phyloP scores from a whole-genome alignment of 2,888 invertebrate genomes.

The Agrilus mali region DNA sequence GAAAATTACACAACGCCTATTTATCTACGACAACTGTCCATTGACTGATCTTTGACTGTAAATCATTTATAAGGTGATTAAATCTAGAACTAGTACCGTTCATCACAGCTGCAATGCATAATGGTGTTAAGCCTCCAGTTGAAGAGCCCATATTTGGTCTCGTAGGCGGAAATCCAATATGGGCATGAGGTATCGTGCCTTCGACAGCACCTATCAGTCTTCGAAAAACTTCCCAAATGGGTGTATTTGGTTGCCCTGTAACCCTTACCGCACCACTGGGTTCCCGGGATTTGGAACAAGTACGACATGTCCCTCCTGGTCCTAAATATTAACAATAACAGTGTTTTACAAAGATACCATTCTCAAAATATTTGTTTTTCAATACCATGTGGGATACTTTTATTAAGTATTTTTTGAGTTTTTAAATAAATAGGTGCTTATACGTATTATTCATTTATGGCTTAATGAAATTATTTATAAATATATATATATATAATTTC shows the following conservation, averaged over 20 bases:
- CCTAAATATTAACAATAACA: conserved; percentile 23
- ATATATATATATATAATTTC: no score
- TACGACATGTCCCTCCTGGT: conserved; percentile 43
- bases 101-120: conserved; percentile 87
- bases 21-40: no score
- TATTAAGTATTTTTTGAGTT: no score
- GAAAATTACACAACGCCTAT: no score
- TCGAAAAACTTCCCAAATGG: conserved; percentile 70
- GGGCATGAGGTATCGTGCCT: conserved; percentile 79
- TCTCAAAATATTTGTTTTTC: no score
- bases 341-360: not conserved
- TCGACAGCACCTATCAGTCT: conserved; percentile 80
- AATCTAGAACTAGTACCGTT: conserved; percentile 44
- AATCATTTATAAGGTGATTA: no score
- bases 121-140: conserved; percentile 84
- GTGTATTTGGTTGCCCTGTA: conserved; percentile 68
- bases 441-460: no score
- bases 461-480: no score
- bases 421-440: no score
- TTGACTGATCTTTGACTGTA: no score
- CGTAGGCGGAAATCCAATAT: conserved; percentile 70
- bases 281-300: conserved; percentile 73
- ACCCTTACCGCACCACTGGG: conserved; percentile 90
- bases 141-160: conserved; percentile 72
- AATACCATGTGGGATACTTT: no score